Evolutionary conservation across 2,888 invertebrate species (phyloP), one percentile per base, ranked within the genome.

Genomic region (Aromia moschata): DNA sequence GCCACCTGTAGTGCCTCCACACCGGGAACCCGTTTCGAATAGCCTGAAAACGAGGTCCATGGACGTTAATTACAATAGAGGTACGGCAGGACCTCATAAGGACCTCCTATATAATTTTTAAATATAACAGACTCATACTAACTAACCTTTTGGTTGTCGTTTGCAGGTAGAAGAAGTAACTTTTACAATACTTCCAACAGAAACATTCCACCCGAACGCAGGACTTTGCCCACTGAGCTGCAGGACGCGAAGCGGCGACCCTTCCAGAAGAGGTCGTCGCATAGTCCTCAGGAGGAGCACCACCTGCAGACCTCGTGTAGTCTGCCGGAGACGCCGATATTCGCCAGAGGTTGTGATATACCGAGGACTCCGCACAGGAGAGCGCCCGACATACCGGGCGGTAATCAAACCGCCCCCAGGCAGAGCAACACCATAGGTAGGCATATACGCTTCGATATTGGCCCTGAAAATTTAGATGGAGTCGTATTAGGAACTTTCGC

Each of bases 281-380:
- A 84, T 64, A 84, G 84, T 65, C 83, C 85, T 2, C 84, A 86
- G 40, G 86, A 88, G 47, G 89, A 88, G 44, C 81, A 81, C 66
- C 85, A 83, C 56, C 81, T 93, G 79, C 93, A 93, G 79, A 93
- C 93, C 2, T 93, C 93, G 0, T 93, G 92, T 69, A 93, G 93
- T 73, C 83, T 93, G 58, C 93, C 93, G n/a, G 93, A 93, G 82
- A 93, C 93, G 1, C 93, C 93, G 0, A 92, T 93, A 62, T 93
- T 93, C 79, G 91, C 92, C 2, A 84, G 93, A 67, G 70, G 74
- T 70, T 90, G 91, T 81, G 93, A 93, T 80, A 90, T 93, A 67
- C 92, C 93, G 0, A 85, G 93, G 60, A 93, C 93, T 1, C 92
- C 93, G 2, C 92, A 92, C 62, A 84, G 90, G 62, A 80, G 85